These are phyloP conservation scores for Siniperca scherzeri DNA, from an alignment of 2,797 vertebrate species.

Conservation along the genomic window DNA sequence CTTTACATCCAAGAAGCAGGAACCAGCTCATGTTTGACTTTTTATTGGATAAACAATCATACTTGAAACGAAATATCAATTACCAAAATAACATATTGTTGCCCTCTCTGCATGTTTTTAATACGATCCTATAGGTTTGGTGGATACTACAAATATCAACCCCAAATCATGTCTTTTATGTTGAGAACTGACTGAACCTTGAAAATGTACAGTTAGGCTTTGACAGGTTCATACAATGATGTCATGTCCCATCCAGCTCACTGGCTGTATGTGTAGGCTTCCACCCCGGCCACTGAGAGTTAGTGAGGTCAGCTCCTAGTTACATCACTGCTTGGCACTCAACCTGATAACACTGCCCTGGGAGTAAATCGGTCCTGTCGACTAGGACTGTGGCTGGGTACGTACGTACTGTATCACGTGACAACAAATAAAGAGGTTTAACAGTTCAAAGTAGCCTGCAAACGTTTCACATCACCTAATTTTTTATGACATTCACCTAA, in stretches of 20 bases:
- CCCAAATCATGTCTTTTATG: neutral
- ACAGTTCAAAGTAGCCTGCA: slow-evolving; percentile 16
- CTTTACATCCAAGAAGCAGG: neutral
- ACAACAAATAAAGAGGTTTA: slow-evolving; percentile 4
- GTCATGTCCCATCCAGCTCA: slow-evolving; percentile 52
- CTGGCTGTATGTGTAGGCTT: slow-evolving; percentile 48
- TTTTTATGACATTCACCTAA: neutral
- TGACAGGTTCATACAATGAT: slow-evolving; percentile 46
- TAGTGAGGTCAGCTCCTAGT: slow-evolving; percentile 63
- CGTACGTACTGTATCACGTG: slow-evolving; percentile 28
- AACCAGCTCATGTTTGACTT: neutral
- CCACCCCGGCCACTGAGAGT: slow-evolving; percentile 47
- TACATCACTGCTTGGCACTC: slow-evolving; percentile 66
- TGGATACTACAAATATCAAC: neutral
- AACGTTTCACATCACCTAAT: neutral
- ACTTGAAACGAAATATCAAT: neutral
- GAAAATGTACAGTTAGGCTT: slow-evolving; percentile 1
- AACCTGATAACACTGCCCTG: slow-evolving; percentile 63
- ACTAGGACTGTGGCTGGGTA: slow-evolving; percentile 31
- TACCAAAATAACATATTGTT: neutral
- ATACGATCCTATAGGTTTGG: neutral
- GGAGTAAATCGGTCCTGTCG: slow-evolving; percentile 43
- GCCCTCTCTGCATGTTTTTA: neutral
- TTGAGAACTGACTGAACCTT: slow-evolving; percentile 7
- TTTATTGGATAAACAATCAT: neutral